These are phyloP conservation scores for Pyxicephalus adspersus DNA, from an alignment of 2,113 vertebrate species.

Conservation along the genomic window DNA sequence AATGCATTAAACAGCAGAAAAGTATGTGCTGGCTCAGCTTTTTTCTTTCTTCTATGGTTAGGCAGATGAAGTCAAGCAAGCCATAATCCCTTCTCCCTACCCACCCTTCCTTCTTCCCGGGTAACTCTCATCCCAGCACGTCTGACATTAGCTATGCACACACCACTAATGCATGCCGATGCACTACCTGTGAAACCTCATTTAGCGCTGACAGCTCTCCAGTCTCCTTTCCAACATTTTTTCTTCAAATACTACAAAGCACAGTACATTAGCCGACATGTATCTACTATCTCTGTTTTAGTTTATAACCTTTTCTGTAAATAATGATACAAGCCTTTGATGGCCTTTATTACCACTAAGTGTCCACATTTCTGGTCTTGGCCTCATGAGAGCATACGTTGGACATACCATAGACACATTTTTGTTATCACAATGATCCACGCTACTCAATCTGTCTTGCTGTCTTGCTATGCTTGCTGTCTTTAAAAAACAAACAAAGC, in stretches of 20 bases:
- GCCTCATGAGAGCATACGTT: no score
- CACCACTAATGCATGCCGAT: constrained; percentile 59
- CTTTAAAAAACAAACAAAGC: no score
- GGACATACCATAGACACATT: no score
- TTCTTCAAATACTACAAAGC: constrained; percentile 1
- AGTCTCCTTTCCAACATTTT: constrained; percentile 11
- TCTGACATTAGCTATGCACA: constrained; percentile 65
- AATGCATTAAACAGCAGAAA: constrained; percentile 35
- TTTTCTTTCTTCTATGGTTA: constrained; percentile 39
- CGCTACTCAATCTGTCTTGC: no score
- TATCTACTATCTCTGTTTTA: neutral
- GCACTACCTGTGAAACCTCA: constrained; percentile 53
- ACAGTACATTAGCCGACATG: neutral
- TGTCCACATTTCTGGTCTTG: no score
- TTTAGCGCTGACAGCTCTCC: constrained; percentile 17
- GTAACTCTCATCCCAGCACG: constrained; percentile 63
- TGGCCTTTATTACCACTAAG: neutral
- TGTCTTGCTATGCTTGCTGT: no score
- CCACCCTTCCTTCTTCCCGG: constrained; percentile 44
- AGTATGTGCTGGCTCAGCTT: constrained; percentile 40
- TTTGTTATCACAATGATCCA: no score
- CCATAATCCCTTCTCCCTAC: constrained; percentile 63
- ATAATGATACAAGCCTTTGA: neutral
- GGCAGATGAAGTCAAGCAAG: constrained; percentile 65
- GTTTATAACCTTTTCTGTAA: constrained; percentile 25